A percentile compares a stretch with the other conserved stretches of the same genome.
phyloP scores from a whole-genome alignment of 2,113 vertebrate genomes.

The Mus pahari region DNA sequence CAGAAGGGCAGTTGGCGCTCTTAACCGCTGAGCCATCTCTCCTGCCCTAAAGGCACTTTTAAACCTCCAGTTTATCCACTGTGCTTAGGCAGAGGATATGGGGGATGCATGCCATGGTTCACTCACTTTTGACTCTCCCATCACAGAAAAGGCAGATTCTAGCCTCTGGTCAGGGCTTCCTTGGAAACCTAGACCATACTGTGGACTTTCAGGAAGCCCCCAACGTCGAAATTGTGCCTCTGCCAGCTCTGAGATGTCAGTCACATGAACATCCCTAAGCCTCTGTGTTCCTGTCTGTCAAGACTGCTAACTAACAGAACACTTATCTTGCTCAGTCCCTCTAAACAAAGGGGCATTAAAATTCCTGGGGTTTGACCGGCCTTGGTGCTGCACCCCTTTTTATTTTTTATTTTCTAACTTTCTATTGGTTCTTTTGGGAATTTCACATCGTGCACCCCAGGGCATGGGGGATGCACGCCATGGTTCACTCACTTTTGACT shows the following conservation, averaged over 20 bases:
- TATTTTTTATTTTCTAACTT: background rate
- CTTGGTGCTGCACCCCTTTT: background rate
- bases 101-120: rapidly evolving
- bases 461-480: too few relatives aligned
- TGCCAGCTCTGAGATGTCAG: background rate
- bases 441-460: background rate
- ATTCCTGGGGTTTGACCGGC: background rate
- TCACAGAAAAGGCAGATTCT: background rate
- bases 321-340: background rate
- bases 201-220: background rate
- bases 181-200: background rate
- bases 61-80: background rate
- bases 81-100: too few relatives aligned
- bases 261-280: background rate
- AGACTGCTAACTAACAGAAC: background rate
- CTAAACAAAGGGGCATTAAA: background rate
- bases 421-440: background rate
- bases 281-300: background rate
- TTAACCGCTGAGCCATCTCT: too few relatives aligned
- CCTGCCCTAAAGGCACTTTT: background rate
- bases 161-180: background rate
- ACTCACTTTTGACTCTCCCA: background rate
- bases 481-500: too few relatives aligned
- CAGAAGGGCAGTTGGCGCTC: too few relatives aligned
- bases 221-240: background rate